Conservation (phyloP, 1,140 invertebrate species). For the Bombus huntii region DNA sequence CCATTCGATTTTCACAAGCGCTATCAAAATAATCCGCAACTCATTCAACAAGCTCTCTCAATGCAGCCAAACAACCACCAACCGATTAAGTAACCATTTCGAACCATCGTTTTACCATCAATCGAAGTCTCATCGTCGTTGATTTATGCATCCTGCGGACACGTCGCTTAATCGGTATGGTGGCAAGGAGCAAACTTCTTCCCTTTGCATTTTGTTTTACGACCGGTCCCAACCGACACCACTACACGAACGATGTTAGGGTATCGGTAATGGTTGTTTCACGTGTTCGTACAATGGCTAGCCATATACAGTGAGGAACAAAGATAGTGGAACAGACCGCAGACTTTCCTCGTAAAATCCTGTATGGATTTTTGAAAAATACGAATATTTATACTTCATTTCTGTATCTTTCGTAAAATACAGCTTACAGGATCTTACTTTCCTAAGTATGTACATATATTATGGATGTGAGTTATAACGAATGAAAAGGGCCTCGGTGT, state of each 20-base stretch:
- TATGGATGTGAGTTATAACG: too few relatives aligned
- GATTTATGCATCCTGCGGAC: constrained; percentile 45
- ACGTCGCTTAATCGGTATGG: constrained; percentile 38
- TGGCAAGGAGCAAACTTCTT: neutral
- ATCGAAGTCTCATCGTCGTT: neutral
- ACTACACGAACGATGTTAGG: neutral
- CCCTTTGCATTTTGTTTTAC: neutral
- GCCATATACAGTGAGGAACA: constrained; percentile 1
- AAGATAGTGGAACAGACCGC: too few relatives aligned
- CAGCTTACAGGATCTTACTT: too few relatives aligned
- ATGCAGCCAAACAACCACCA: neutral
- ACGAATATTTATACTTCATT: too few relatives aligned
- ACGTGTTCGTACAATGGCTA: constrained; percentile 43
- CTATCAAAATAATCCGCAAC: neutral
- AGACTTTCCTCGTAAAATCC: too few relatives aligned
- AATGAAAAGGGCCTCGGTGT: too few relatives aligned
- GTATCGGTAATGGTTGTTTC: neutral
- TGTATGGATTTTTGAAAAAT: too few relatives aligned
- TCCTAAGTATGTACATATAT: too few relatives aligned
- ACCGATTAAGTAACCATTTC: neutral
- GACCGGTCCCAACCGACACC: neutral
- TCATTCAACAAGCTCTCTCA: neutral
- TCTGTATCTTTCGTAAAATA: too few relatives aligned
- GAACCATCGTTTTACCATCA: neutral
- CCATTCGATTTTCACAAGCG: neutral